Conservation (phyloP, 2,888 invertebrate genomes). For the Xylota sylvarum region DNA sequence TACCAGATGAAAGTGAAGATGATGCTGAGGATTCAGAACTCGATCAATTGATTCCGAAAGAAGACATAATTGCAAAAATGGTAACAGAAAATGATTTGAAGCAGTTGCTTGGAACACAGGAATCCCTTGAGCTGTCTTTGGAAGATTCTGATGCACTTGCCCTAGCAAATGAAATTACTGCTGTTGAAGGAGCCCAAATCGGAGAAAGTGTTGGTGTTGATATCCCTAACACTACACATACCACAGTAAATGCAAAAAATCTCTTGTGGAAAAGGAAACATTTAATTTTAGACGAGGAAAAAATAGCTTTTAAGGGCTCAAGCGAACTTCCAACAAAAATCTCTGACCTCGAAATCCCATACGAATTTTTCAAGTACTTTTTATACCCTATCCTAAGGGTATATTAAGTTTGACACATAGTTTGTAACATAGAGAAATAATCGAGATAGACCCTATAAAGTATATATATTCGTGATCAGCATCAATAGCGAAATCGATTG, state of each 20-base stretch:
- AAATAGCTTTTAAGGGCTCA: background rate
- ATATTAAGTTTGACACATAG: too few species aligned
- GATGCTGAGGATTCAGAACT: background rate
- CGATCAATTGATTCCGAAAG: too few species aligned
- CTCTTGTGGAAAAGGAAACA: background rate
- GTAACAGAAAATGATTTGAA: background rate
- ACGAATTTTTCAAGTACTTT: too few species aligned
- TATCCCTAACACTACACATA: background rate
- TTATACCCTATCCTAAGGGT: too few species aligned
- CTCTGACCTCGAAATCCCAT: too few species aligned
- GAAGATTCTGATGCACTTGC: background rate
- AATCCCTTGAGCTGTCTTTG: background rate
- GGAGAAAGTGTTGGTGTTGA: background rate
- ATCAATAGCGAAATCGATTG: too few species aligned
- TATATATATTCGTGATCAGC: too few species aligned
- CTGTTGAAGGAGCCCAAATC: background rate
- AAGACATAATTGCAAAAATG: too few species aligned
- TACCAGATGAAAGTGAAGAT: background rate
- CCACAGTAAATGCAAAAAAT: background rate
- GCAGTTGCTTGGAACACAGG: background rate
- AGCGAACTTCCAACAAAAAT: background rate
- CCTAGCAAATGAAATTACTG: background rate
- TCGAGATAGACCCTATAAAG: too few species aligned
- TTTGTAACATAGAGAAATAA: too few species aligned
- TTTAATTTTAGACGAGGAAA: background rate